Base-by-base conservation (phyloP, 2,797 vertebrate species). In the Tamandua tetradactyla region DNA sequence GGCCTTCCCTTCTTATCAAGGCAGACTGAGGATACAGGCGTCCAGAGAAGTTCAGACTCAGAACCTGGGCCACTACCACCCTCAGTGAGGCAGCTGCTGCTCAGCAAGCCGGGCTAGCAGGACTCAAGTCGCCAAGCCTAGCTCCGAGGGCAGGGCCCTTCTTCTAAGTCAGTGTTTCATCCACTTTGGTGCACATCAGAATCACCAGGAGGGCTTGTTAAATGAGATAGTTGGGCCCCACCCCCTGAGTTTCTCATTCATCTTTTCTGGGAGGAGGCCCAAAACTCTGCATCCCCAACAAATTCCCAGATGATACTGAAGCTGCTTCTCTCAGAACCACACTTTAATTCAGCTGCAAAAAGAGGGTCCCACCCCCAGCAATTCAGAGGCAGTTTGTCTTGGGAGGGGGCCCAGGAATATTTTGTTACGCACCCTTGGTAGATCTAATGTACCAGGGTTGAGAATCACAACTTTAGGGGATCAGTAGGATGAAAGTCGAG, bases 51-150 rank as follows among this genome's bases (percentile, higher is more conserved):
- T 20, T 13, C 37, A 30, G 66, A 55, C 49, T 37, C n/a, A 18
- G 13, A n/a, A 23, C 4, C 1, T 20, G 12, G 4, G 59, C 2
- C n/a, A n/a, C n/a, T 7, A 18, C 5, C 1, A 0, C 49, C 49
- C 49, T 52, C 82, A 30, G 32, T 13, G 4, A 7, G 5, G 3
- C 37, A 86, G 52, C 20, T 30, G 59, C 15, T 25, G 13, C 37
- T 22, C 59, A 2, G 12, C 12, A 35, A n/a, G 52, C 37, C 27
- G n/a, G 20, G n/a, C 52, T n/a, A 11, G 30, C 22, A n/a, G n/a
- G n/a, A n/a, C n/a, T n/a, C n/a, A n/a, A n/a, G n/a, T n/a, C n/a
- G n/a, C n/a, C n/a, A n/a, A 75, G 71, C 10, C 32, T 59, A 55
- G 47, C 47, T 76, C 27, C 4, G 22, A 76, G 25, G 25, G 49